Conservation (phyloP, 2,113 vertebrate species). For the Thomomys bottae region DNA sequence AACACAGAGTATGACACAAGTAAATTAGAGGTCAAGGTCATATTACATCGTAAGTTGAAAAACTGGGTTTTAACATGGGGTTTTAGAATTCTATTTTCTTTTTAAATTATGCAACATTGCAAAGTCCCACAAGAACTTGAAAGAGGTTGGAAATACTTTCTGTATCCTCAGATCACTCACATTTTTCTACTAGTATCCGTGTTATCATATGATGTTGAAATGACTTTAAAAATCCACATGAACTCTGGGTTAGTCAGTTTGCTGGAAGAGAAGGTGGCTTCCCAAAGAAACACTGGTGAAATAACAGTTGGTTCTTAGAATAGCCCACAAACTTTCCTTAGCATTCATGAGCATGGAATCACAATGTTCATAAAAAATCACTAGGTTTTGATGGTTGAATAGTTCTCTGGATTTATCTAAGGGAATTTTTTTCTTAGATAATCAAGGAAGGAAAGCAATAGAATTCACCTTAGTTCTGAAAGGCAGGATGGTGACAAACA, state of each 20-base stretch:
- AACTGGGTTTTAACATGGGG: neutral
- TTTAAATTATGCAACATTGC: neutral
- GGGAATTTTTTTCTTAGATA: neutral
- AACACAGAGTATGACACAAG: neutral
- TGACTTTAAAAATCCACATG: neutral
- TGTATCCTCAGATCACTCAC: neutral
- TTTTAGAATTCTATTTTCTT: neutral
- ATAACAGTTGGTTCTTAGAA: neutral
- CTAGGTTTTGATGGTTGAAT: neutral
- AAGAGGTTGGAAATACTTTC: conserved; percentile 15
- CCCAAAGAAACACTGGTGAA: conserved; percentile 6
- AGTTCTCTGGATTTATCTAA: neutral
- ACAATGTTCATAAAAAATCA: neutral
- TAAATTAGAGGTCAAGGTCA: neutral
- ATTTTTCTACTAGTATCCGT: neutral
- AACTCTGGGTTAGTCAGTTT: neutral
- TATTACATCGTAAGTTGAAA: neutral
- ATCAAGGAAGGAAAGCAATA: neutral
- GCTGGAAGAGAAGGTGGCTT: neutral
- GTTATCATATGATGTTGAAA: neutral
- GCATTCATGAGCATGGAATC: neutral
- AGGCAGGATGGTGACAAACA: neutral
- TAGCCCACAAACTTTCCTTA: neutral
- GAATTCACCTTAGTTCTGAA: neutral
- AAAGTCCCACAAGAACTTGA: neutral